Evolutionary conservation across 2,797 vertebrate genomes (phyloP).

Genomic region (Sardinella longiceps): DNA sequence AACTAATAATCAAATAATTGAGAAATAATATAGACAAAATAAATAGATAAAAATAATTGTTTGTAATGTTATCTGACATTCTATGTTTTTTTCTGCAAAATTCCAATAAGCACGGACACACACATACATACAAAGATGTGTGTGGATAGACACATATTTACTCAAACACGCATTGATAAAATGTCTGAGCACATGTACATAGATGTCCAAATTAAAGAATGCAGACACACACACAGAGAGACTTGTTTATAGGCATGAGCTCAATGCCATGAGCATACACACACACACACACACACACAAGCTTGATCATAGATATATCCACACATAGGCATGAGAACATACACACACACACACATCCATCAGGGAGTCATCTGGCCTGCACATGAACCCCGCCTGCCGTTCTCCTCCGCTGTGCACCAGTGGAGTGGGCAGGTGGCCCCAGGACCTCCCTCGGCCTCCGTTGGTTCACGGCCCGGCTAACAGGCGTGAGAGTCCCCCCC

Average conservation of each 20-base stretch:
- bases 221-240: background rate
- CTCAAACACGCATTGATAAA: background rate
- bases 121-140: conserved; percentile 51
- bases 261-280: background rate
- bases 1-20: too few relatives aligned
- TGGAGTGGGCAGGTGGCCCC: conserved; percentile 48
- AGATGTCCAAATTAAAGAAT: too few relatives aligned
- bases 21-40: too few relatives aligned
- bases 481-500: conserved; percentile 17
- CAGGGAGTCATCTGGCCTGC: conserved; percentile 55
- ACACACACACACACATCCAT: conserved; percentile 45
- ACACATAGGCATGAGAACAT: background rate
- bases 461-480: background rate
- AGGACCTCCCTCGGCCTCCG: background rate
- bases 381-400: conserved; percentile 64
- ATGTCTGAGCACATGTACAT: background rate
- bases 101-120: background rate
- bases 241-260: too few relatives aligned
- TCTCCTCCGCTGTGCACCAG: conserved; percentile 60
- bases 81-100: too few relatives aligned
- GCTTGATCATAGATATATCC: too few relatives aligned
- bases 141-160: conserved; percentile 74
- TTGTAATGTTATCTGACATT: too few relatives aligned
- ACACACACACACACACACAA: background rate
- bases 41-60: too few relatives aligned